These are phyloP conservation scores for Thymelicus acteon DNA, from an alignment of 2,888 invertebrate species.

Conservation along the genomic window DNA sequence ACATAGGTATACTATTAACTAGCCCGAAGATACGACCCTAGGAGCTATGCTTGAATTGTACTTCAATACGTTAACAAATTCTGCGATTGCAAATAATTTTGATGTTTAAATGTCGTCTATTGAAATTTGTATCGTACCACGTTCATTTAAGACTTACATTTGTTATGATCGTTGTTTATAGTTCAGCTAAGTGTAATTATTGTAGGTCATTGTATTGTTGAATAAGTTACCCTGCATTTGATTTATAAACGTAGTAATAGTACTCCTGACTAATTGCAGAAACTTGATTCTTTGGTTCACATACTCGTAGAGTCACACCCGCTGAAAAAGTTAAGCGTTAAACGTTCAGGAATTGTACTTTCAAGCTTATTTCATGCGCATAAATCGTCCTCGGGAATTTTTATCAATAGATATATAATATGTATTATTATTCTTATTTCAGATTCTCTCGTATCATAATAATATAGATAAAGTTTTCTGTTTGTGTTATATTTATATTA, in stretches of 20 bases:
- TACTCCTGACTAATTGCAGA: too few species aligned
- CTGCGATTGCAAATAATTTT: background rate
- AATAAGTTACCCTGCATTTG: background rate
- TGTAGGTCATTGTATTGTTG: background rate
- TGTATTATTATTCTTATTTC: too few species aligned
- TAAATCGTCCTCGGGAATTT: too few species aligned
- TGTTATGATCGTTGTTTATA: background rate
- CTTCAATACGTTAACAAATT: background rate
- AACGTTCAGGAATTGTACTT: too few species aligned
- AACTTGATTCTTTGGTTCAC: too few species aligned
- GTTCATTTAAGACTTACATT: background rate
- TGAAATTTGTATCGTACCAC: background rate
- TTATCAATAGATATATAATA: too few species aligned
- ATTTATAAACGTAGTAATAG: background rate
- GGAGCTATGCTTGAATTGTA: background rate
- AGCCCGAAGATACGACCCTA: background rate
- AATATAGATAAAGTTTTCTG: too few species aligned
- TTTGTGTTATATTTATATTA: too few species aligned
- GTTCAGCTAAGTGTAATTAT: background rate
- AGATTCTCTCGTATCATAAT: too few species aligned
- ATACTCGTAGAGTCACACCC: too few species aligned
- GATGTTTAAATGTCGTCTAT: slow-evolving; percentile 3
- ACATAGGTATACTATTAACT: background rate
- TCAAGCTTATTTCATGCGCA: too few species aligned
- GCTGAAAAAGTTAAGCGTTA: too few species aligned